Percentiles rank a stretch among this genome's conserved stretches.
These are phyloP conservation scores for Pseudococcus viburni DNA, from an alignment of 2,888 invertebrate species.

Conservation along the genomic window DNA sequence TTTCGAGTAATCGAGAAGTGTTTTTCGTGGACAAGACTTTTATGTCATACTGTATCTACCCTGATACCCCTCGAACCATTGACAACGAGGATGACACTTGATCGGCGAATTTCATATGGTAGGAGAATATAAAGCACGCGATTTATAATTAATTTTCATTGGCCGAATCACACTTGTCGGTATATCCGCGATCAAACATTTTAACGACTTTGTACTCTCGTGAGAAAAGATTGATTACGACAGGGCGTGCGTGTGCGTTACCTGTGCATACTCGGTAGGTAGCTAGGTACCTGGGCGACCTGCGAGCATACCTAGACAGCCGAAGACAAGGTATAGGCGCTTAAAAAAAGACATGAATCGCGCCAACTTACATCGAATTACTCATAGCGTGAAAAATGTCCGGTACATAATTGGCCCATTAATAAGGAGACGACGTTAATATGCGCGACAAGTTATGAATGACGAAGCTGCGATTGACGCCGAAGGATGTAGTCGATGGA, in stretches of 20 bases:
- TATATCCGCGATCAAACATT: neutral
- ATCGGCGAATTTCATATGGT: neutral
- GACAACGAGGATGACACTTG: neutral
- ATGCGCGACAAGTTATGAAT: slow-evolving; percentile 52
- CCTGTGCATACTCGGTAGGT: neutral
- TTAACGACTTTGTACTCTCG: slow-evolving; percentile 11
- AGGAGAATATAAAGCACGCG: neutral
- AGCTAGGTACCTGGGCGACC: neutral
- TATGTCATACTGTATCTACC: too few relatives aligned
- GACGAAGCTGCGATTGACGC: slow-evolving; percentile 48
- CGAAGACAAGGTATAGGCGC: neutral
- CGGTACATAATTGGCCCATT: slow-evolving; percentile 50
- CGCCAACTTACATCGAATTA: neutral
- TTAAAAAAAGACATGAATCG: neutral
- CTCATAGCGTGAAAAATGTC: slow-evolving; percentile 31
- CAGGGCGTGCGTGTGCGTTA: neutral
- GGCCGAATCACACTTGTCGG: neutral
- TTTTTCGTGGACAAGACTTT: too few relatives aligned
- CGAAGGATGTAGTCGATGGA: slow-evolving; percentile 51
- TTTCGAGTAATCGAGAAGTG: too few relatives aligned
- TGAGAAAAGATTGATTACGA: neutral
- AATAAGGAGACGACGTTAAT: slow-evolving; percentile 49
- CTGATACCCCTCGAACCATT: neutral
- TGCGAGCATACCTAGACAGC: too few relatives aligned
- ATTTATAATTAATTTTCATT: neutral